These are phyloP conservation scores for Stegana nigrithorax DNA, from an alignment of 2,888 invertebrate genomes.

Conservation along the genomic window DNA sequence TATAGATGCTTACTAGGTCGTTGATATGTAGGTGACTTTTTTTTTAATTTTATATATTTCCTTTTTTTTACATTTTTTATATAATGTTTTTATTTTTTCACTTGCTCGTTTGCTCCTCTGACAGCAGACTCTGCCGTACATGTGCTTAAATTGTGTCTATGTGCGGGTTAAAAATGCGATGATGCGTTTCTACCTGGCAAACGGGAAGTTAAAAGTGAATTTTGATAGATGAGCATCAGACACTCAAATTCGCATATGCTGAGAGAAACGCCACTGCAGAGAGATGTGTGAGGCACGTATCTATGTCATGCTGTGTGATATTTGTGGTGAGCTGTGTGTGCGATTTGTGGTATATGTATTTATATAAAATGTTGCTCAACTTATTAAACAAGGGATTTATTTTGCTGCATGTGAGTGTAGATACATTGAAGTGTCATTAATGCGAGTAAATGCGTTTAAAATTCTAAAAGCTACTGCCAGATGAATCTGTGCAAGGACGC, in stretches of 20 bases:
- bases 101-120: constrained; percentile 10
- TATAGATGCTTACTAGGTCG: constrained; percentile 55
- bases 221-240: constrained; percentile 45
- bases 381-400: constrained; percentile 38
- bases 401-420: constrained; percentile 15
- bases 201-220: constrained; percentile 45
- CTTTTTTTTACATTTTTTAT: too few species aligned
- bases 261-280: too few species aligned
- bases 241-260: too few species aligned
- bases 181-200: constrained; percentile 26
- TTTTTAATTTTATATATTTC: too few species aligned
- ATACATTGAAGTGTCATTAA: constrained; percentile 36
- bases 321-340: constrained; percentile 20
- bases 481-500: constrained; percentile 21
- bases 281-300: constrained; percentile 9
- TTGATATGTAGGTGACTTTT: constrained; percentile 41
- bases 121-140: too few species aligned
- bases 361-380: constrained; percentile 31
- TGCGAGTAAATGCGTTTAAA: constrained; percentile 23
- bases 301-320: background rate
- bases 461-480: constrained; percentile 16
- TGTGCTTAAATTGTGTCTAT: constrained; percentile 52
- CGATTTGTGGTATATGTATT: constrained; percentile 16
- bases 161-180: constrained; percentile 52
- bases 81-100: too few species aligned